Conservation (phyloP, 2,797 vertebrate genomes). For the Sebastolobus altivelis region DNA sequence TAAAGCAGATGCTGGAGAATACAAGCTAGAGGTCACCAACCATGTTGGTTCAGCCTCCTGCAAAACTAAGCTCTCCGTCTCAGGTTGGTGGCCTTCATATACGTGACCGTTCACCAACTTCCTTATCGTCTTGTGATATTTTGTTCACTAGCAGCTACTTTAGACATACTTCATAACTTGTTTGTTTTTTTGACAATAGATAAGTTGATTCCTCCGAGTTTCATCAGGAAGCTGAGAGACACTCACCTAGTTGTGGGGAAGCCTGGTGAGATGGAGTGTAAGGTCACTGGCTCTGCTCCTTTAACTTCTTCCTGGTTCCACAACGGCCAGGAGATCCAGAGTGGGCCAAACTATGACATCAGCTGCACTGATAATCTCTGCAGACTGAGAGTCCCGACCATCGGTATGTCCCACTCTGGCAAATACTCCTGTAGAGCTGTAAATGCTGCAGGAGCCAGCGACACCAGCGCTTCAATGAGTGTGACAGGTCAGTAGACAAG, state of each 20-base stretch:
- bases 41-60: constrained; percentile 88
- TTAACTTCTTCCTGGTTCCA: constrained; percentile 94
- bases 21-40: constrained; percentile 90
- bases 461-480: constrained; percentile 87
- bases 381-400: constrained; percentile 83
- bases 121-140: constrained; percentile 11
- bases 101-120: constrained; percentile 1
- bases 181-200: constrained; percentile 85
- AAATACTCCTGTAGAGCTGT: constrained; percentile 91
- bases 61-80: constrained; percentile 88
- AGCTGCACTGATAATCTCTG: constrained; percentile 90
- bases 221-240: constrained; percentile 93
- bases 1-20: constrained; percentile 91
- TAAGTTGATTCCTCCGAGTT: constrained; percentile 93
- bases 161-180: constrained; percentile 23
- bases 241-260: constrained; percentile 91
- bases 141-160: background rate
- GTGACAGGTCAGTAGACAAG: constrained; percentile 90
- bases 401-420: constrained; percentile 89
- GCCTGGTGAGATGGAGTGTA: constrained; percentile 92
- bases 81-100: constrained; percentile 87
- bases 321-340: constrained; percentile 89
- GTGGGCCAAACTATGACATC: constrained; percentile 88
- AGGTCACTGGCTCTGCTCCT: constrained; percentile 91
- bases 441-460: constrained; percentile 90